phyloP scores from a whole-genome alignment of 2,888 invertebrate genomes.

The Diarsia rubi region DNA sequence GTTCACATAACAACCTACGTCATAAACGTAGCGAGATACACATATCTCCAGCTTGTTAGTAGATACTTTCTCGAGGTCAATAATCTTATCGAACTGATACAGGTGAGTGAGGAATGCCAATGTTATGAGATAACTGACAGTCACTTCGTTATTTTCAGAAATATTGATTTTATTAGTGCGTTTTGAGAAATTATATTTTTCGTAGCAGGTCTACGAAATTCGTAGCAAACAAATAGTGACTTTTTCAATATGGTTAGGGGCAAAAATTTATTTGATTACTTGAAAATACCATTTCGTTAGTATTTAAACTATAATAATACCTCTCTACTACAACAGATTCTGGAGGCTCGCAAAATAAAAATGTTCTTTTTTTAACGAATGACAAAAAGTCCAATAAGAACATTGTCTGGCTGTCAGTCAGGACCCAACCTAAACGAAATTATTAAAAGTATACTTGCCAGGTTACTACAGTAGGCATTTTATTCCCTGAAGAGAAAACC shows the following conservation, averaged over 20 bases:
- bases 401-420: slow-evolving; percentile 9
- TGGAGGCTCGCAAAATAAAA: background rate
- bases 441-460: background rate
- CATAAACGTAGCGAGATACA: slow-evolving; percentile 33
- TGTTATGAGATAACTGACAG: slow-evolving; percentile 49
- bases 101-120: slow-evolving; percentile 48
- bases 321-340: background rate
- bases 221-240: slow-evolving; percentile 9
- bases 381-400: background rate
- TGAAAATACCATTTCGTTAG: background rate
- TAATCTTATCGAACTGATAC: slow-evolving; percentile 43
- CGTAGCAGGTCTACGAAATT: slow-evolving; percentile 25
- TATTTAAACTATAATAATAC: background rate
- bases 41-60: slow-evolving; percentile 31
- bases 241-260: background rate
- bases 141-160: slow-evolving; percentile 3
- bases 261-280: background rate
- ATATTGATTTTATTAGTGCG: slow-evolving; percentile 12
- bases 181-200: slow-evolving; percentile 16
- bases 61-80: slow-evolving; percentile 27
- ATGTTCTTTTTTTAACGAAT: background rate
- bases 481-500: slow-evolving; percentile 12
- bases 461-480: background rate
- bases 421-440: background rate
- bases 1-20: slow-evolving; percentile 52